Evolutionary conservation across 2,113 vertebrate genomes (phyloP), one percentile per base, ranked within the genome.

Genomic region (Sialia sialis): DNA sequence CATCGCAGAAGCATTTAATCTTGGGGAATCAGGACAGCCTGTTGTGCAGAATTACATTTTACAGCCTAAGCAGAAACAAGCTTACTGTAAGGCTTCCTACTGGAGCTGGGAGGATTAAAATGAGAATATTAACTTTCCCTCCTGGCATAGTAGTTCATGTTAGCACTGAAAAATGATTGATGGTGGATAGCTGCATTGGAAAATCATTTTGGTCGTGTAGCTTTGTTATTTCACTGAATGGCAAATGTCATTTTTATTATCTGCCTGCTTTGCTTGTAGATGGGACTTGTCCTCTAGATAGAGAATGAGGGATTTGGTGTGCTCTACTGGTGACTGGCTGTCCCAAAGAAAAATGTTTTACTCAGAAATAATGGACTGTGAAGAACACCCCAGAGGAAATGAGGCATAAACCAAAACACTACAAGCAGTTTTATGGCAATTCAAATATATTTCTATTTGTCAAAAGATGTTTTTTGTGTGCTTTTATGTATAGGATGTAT

Each of bases 1-100:
- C 91, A 94, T 76, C 9, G 4, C 81, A 91, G 81, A 97, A 95
- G 54, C 81, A 95, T 95, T 96, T 93, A 82, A 94, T 97, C 69
- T 84, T 34, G 36, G 74, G 62, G 89, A 93, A 91, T 89, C 81
- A 13, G 66, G 77, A 87, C 62, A 87, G 84, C 60, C 74, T 76
- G 62, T 90, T 92, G 84, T 58, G 66, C 70, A 76, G 78, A 84
- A 56, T 72, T 66, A 32, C 49, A 13, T 89, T 94, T 87, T 91
- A 89, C 34, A 62, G 87, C 54, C 19, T 78, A 60, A 91, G 89
- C 89, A 84, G 67, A 62, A 90, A 83, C 32, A 80, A 89, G 46
- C 62, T 94, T 58, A 75, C 52, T 87, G 52, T 60, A 67, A 77
- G 86, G 27, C 52, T 90, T 92, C 77, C 56, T 89, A 60, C 74